phyloP scores from a whole-genome alignment of 2,113 vertebrate genomes.

The Coptodon rendalli region DNA sequence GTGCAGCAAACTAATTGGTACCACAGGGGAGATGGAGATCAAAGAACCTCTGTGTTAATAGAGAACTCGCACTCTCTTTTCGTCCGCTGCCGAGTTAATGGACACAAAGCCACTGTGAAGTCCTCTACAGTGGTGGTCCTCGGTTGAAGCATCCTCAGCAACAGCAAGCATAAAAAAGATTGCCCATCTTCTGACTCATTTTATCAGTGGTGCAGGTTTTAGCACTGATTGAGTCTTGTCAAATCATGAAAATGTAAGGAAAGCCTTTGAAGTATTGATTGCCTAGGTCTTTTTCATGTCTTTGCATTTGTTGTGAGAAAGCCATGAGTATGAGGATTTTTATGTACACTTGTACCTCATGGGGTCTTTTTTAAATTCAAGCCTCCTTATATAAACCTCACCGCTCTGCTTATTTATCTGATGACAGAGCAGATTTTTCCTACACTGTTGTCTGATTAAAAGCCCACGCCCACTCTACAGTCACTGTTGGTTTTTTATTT shows the following conservation, averaged over 20 bases:
- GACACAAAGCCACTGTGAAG: conserved; percentile 23
- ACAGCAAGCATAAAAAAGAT: neutral
- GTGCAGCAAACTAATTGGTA: conserved; percentile 53
- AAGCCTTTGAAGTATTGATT: neutral
- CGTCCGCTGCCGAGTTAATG: neutral
- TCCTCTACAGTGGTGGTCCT: conserved; percentile 17
- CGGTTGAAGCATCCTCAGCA: neutral
- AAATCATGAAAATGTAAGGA: neutral
- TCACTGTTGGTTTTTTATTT: neutral
- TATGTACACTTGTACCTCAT: neutral
- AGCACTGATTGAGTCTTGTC: neutral
- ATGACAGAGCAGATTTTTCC: neutral
- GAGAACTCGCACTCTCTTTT: conserved; percentile 21
- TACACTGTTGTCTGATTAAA: neutral
- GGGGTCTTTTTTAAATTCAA: neutral
- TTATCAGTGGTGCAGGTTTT: neutral
- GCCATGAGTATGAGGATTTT: neutral
- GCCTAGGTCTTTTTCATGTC: neutral
- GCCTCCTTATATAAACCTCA: neutral
- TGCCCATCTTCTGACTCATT: neutral
- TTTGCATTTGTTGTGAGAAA: neutral
- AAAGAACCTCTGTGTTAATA: conserved; percentile 46
- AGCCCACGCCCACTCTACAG: neutral
- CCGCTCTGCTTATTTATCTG: neutral
- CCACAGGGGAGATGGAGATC: conserved; percentile 55